Evolutionary conservation across 1,140 invertebrate species (phyloP).

Genomic region (Bombus confusus): DNA sequence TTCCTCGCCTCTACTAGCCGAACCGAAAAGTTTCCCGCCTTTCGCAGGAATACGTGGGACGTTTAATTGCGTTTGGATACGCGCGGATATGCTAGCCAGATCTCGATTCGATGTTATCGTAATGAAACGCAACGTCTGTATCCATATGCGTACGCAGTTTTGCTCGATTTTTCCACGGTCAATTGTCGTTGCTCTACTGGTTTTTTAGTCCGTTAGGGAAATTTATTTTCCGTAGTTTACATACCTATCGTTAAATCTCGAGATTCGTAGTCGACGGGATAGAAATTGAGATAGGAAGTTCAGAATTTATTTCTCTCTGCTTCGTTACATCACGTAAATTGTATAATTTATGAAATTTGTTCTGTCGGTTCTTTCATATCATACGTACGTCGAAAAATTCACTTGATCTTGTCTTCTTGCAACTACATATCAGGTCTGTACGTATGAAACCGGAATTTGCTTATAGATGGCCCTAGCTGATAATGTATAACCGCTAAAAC

Average conservation of each 20-base stretch:
- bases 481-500: too few relatives aligned
- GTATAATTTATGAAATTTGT: too few relatives aligned
- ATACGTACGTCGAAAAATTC: too few relatives aligned
- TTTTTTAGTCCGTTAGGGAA: not conserved
- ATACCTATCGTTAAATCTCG: not conserved
- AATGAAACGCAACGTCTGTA: conserved; percentile 16
- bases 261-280: too few relatives aligned
- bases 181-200: not conserved
- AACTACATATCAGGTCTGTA: too few relatives aligned
- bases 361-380: too few relatives aligned
- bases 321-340: too few relatives aligned
- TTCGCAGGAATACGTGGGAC: not conserved
- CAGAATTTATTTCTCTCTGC: too few relatives aligned
- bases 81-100: not conserved
- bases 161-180: not conserved
- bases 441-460: too few relatives aligned
- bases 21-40: conserved; percentile 22
- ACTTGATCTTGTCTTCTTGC: too few relatives aligned
- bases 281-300: too few relatives aligned
- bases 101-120: conserved; percentile 24
- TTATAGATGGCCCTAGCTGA: too few relatives aligned
- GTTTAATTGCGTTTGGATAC: conserved; percentile 42
- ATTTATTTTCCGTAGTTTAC: not conserved
- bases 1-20: not conserved
- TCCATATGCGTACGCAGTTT: not conserved